A percentile compares a stretch with the other conserved stretches of the same genome.
These are phyloP conservation scores for Leucania comma DNA, from an alignment of 2,888 invertebrate genomes.

Conservation along the genomic window DNA sequence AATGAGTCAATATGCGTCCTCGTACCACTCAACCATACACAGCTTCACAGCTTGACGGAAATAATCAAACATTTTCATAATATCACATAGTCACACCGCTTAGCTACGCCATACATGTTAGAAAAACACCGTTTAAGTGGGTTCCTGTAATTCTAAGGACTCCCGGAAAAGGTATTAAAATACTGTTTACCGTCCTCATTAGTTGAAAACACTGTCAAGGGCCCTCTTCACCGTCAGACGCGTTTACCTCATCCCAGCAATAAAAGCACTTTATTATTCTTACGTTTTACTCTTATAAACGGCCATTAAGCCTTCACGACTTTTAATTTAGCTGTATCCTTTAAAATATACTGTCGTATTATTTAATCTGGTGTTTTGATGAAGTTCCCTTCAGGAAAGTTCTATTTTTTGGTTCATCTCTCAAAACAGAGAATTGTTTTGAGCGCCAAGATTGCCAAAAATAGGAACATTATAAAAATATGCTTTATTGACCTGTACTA, in stretches of 20 bases:
- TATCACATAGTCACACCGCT: too few relatives aligned
- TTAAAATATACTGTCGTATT: conserved; percentile 35
- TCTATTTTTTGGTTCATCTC: neutral
- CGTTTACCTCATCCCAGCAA: conserved; percentile 48
- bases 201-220: conserved; percentile 53
- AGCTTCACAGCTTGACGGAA: too few relatives aligned
- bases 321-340: conserved; percentile 46
- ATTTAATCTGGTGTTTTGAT: conserved; percentile 50
- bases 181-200: conserved; percentile 67
- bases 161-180: conserved; percentile 26
- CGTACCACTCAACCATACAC: too few relatives aligned
- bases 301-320: conserved; percentile 48
- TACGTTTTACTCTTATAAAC: conserved; percentile 45
- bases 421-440: neutral
- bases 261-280: conserved; percentile 58
- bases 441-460: neutral
- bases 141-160: neutral
- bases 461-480: neutral
- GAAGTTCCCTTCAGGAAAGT: conserved; percentile 18
- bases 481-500: neutral
- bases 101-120: too few relatives aligned
- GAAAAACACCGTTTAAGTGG: too few relatives aligned
- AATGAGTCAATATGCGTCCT: neutral
- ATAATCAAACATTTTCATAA: too few relatives aligned
- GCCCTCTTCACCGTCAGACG: conserved; percentile 48